Conservation (phyloP, 2,888 invertebrate species). For the Agonopterix heracliana region DNA sequence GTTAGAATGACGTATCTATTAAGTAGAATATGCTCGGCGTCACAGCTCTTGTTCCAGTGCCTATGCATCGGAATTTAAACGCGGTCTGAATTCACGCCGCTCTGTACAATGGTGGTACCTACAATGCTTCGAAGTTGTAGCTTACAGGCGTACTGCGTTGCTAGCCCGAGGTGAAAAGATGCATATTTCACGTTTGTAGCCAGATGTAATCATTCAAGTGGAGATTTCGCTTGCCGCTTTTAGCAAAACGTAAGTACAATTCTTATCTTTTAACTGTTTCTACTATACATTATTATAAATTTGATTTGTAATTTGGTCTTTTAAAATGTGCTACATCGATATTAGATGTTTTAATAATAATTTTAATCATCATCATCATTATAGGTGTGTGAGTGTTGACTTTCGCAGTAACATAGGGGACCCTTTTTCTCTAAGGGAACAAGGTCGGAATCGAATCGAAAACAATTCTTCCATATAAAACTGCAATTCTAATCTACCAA, state of each 20-base stretch:
- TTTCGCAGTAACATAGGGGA: too few relatives aligned
- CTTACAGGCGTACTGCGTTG: conserved; percentile 11
- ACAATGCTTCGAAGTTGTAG: conserved; percentile 15
- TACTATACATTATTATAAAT: too few relatives aligned
- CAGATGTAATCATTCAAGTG: conserved; percentile 22
- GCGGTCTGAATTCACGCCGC: not conserved
- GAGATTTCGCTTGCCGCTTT: conserved; percentile 4
- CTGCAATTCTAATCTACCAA: too few relatives aligned
- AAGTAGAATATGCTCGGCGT: not conserved
- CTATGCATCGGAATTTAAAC: conserved; percentile 4
- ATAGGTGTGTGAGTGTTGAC: too few relatives aligned
- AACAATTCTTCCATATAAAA: too few relatives aligned
- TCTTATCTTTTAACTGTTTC: not conserved
- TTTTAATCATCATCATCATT: too few relatives aligned
- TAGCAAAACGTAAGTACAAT: not conserved
- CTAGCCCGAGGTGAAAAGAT: conserved; percentile 16
- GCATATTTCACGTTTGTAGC: conserved; percentile 18
- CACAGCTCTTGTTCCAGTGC: conserved; percentile 1
- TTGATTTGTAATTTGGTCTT: too few relatives aligned
- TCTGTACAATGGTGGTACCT: not conserved
- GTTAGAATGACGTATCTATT: not conserved
- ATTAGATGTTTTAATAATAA: too few relatives aligned
- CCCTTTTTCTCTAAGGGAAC: too few relatives aligned
- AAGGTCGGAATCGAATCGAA: too few relatives aligned
- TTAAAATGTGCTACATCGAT: too few relatives aligned